Conservation (phyloP, 2,113 vertebrate species). For the Chitala chitala region DNA sequence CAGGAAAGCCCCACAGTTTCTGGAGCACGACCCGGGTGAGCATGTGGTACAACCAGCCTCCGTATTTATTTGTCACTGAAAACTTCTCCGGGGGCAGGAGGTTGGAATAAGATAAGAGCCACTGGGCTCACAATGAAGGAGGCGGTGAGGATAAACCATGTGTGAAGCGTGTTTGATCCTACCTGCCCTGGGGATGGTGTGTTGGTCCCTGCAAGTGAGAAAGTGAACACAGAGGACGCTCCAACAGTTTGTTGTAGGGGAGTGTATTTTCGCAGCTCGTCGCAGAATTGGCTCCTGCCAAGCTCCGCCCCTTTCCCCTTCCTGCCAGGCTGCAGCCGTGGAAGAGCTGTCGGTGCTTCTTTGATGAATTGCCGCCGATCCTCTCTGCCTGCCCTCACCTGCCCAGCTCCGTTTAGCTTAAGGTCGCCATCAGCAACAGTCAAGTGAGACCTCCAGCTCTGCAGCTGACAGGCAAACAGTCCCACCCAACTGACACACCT, state of each 20-base stretch:
- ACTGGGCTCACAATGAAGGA: too few relatives aligned
- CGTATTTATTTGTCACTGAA: too few relatives aligned
- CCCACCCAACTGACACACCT: conserved; percentile 18
- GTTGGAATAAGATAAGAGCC: too few relatives aligned
- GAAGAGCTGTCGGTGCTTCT: neutral
- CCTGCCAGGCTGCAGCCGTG: neutral
- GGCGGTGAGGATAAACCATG: neutral
- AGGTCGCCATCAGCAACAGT: neutral
- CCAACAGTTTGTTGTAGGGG: too few relatives aligned
- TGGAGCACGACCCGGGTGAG: neutral
- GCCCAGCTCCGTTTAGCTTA: neutral
- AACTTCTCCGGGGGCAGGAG: neutral
- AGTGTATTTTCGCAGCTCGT: too few relatives aligned
- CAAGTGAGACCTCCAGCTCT: neutral
- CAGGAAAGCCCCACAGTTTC: neutral
- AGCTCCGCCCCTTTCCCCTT: neutral
- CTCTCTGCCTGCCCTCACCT: neutral
- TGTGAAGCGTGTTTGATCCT: neutral
- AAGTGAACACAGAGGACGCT: too few relatives aligned
- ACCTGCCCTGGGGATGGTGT: too few relatives aligned
- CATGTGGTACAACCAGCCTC: too few relatives aligned
- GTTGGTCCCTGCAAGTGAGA: too few relatives aligned
- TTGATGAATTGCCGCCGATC: neutral
- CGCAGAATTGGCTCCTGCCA: too few relatives aligned
- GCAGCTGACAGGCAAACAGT: conserved; percentile 7